Conservation (phyloP, 2,797 vertebrate genomes). For the Liasis olivaceus region DNA sequence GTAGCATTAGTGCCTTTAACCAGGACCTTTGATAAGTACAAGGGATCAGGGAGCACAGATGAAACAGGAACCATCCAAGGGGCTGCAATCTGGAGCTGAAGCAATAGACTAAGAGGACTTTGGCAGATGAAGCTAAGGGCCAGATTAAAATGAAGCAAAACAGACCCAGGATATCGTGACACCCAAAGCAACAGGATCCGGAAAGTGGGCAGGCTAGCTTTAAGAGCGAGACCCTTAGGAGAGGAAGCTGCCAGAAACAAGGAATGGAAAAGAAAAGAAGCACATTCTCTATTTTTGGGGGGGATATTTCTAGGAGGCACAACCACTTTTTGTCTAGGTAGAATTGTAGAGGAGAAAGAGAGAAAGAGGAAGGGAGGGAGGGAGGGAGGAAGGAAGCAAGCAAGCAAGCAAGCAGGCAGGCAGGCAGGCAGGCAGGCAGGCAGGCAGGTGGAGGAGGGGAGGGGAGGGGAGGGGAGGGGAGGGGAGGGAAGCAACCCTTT, state of each 20-base stretch:
- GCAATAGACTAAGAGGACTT: constrained; percentile 7
- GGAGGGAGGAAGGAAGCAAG: not conserved
- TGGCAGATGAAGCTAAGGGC: constrained; percentile 19
- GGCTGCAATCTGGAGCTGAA: not conserved
- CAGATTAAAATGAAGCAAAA: constrained; percentile 13
- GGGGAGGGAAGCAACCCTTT: not conserved
- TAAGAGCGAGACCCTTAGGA: not conserved
- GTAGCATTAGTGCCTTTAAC: not conserved
- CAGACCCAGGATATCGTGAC: not conserved
- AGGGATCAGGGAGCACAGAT: not conserved
- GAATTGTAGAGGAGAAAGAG: not conserved
- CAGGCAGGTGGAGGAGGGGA: too few relatives aligned
- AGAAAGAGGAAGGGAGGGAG: not conserved
- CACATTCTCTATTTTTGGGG: not conserved
- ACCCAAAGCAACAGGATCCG: not conserved
- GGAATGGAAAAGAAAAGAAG: not conserved
- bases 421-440: too few relatives aligned
- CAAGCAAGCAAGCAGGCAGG: too few relatives aligned
- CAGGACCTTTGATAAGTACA: not conserved
- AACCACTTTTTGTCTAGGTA: not conserved
- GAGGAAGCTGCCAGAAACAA: not conserved
- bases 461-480: too few relatives aligned
- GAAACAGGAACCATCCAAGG: not conserved
- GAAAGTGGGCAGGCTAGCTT: constrained; percentile 1
- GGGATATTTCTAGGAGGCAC: not conserved